Evolutionary conservation across 1,140 invertebrate species (phyloP).

Genomic region (Leptinotarsa undecemlineata): DNA sequence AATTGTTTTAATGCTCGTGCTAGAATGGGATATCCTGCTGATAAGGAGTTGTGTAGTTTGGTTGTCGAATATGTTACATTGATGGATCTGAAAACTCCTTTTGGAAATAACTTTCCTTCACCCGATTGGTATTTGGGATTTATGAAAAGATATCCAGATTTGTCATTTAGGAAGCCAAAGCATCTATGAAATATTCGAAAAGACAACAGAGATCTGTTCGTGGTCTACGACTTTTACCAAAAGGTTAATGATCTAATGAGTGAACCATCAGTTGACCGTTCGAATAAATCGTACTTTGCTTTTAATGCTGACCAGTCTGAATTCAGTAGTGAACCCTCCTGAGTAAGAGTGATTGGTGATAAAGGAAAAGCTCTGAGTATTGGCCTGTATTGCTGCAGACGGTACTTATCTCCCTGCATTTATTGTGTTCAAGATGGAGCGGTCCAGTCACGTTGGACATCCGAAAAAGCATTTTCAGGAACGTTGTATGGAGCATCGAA

Average conservation of each 20-base stretch:
- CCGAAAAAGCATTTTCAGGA: constrained; percentile 41
- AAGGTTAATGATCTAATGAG: constrained; percentile 22
- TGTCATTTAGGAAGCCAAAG: constrained; percentile 30
- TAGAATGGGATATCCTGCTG: not conserved
- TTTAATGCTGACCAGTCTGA: constrained; percentile 34
- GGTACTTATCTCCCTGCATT: constrained; percentile 46
- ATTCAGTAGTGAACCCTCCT: constrained; percentile 27
- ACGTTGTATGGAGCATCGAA: constrained; percentile 46
- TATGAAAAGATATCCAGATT: not conserved
- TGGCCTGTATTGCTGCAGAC: constrained; percentile 46
- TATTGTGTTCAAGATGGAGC: constrained; percentile 48
- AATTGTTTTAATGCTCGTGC: not conserved
- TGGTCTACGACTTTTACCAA: constrained; percentile 35
- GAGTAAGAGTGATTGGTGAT: constrained; percentile 21
- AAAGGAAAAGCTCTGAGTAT: constrained; percentile 45
- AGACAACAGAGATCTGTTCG: constrained; percentile 26
- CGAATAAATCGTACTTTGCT: constrained; percentile 23
- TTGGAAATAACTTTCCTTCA: not conserved
- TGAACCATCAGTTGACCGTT: not conserved
- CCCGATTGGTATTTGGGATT: not conserved
- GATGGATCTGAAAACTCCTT: not conserved
- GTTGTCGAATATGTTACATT: too few species aligned
- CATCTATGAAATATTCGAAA: constrained; percentile 33
- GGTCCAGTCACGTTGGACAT: constrained; percentile 48
- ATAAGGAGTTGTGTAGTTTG: not conserved